Conservation (phyloP, 2,113 vertebrate genomes). For the Leucopternis melanops region DNA sequence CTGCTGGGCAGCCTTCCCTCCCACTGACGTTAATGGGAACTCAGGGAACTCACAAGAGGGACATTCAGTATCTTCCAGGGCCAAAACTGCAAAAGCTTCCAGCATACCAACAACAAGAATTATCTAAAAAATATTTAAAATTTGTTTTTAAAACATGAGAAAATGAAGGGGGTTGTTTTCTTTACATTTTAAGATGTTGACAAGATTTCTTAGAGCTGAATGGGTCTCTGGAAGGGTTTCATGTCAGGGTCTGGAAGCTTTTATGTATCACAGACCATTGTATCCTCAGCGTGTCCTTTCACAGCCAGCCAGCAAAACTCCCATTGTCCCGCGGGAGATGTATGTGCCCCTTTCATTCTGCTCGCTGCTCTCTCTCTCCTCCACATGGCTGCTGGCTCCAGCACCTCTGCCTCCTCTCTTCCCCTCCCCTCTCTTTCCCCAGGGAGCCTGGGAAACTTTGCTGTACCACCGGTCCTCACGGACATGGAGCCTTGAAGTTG, state of each 20-base stretch:
- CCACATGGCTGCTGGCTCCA: background rate
- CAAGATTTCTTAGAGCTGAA: background rate
- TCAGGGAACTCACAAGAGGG: background rate
- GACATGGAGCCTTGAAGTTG: slow-evolving; percentile 64
- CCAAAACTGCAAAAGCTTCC: background rate
- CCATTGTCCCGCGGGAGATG: background rate
- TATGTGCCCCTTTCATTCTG: background rate
- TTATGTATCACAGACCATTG: slow-evolving; percentile 41
- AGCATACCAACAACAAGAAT: background rate
- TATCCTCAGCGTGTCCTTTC: slow-evolving; percentile 41
- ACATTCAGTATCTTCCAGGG: background rate
- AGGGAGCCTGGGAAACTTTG: slow-evolving; percentile 73
- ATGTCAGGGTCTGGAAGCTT: background rate
- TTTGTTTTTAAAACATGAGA: background rate
- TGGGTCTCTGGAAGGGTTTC: background rate
- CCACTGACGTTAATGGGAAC: background rate
- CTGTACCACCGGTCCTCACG: slow-evolving; percentile 49
- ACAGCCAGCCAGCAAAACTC: slow-evolving; percentile 10
- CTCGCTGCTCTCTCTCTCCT: background rate
- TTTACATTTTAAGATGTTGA: background rate
- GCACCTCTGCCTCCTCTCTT: background rate
- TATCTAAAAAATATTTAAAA: background rate
- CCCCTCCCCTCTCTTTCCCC: slow-evolving; percentile 51
- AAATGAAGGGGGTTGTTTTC: background rate
- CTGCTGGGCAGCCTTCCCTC: background rate